phyloP scores from a whole-genome alignment of 2,113 vertebrate genomes.

The Ellobius talpinus region DNA sequence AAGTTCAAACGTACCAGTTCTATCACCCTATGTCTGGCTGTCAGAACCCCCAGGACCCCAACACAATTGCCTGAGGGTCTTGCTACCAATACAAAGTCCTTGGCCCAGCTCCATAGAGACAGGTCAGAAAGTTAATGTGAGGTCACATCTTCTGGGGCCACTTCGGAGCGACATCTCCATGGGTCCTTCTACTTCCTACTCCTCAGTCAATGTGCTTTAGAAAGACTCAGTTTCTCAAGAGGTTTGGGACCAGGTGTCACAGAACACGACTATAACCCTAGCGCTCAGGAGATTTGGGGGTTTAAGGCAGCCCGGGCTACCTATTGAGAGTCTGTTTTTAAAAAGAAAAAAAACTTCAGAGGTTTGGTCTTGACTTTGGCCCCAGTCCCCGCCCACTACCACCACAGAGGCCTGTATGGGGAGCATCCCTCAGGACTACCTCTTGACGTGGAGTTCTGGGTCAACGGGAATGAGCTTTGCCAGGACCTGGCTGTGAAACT shows the following conservation, averaged over 20 bases:
- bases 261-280: background rate
- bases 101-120: background rate
- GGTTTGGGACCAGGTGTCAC: background rate
- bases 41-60: background rate
- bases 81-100: background rate
- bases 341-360: background rate
- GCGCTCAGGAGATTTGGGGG: background rate
- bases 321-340: background rate
- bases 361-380: background rate
- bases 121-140: background rate
- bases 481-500: background rate
- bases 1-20: background rate
- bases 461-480: background rate
- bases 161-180: background rate
- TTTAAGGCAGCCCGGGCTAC: background rate
- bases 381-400: background rate
- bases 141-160: background rate
- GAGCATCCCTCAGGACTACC: background rate
- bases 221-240: background rate
- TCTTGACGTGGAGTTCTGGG: background rate
- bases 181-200: background rate
- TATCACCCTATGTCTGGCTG: background rate
- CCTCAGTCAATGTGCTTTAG: background rate
- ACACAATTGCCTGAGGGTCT: background rate
- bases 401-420: background rate